Base-by-base conservation (phyloP, 2,113 vertebrate species). In the Pluvialis apricaria region DNA sequence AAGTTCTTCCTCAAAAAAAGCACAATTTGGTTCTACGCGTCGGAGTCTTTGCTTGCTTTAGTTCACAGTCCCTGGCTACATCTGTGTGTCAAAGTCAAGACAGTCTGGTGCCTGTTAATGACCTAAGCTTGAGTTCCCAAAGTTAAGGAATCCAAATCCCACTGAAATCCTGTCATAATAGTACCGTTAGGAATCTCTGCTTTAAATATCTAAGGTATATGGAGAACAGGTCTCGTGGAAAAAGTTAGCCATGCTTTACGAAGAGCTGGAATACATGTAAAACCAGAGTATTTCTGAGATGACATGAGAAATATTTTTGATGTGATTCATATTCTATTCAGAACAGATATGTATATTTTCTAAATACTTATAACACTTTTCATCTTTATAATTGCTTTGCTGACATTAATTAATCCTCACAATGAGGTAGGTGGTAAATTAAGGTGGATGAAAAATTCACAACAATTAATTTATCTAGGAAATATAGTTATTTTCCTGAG, bases 321-420 rank as follows among this genome's bases (percentile, higher is more conserved):
- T 88, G 36, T 70, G 51, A 77, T 71, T 86, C 22, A 51, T 54
- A 54, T 49, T 93, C 25, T 66, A 20, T 54, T 92, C 49, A 86
- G 31, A 87, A 76, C 4, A 88, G 25, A 66, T 70, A 86, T 21
- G 22, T 60, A 22, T 81, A 86, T 31, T 86, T 92, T 90, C 76
- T 83, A 81, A 95, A 78, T 60, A 82, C 34, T 85, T 86, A 38
- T 2, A 51, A 3, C 8, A 66, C 26, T 81, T 97, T 94, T 84
- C 51, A 71, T 95, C 75, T 93, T 92, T 45, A 47, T 86, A 92
- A 94, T 78, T 93, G 58, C 29, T 86, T 95, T 92, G 34, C 29
- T 77, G 54, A 58, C 84, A 73, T 76, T 92, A 95, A 85, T 89
- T 94, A 88, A 83, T 90, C 34, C 38, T 94, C 79, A 62, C 54